These are phyloP conservation scores for Ispidina picta DNA, from an alignment of 2,797 vertebrate genomes.

Conservation along the genomic window DNA sequence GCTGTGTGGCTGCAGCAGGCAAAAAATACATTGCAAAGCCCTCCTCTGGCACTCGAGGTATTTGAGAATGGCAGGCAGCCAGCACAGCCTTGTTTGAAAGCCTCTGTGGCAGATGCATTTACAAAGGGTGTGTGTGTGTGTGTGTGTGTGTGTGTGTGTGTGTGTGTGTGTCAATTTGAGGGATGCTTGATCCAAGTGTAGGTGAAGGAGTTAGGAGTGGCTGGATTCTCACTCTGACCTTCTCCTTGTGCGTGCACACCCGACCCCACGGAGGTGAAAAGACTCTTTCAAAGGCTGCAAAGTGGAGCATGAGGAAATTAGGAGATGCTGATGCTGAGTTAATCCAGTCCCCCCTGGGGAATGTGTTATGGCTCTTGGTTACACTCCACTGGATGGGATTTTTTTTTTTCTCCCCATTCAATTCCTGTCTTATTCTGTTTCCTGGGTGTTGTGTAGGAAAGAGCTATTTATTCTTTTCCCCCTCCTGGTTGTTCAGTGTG, in stretches of 20 bases:
- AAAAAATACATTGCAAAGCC: conserved; percentile 57
- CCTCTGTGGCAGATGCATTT: neutral
- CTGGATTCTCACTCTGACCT: conserved; percentile 3
- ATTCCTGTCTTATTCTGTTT: neutral
- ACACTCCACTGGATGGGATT: accelerated
- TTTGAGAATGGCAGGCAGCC: conserved; percentile 34
- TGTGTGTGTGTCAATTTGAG: neutral
- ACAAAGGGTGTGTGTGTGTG: too few species aligned
- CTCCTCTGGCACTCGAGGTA: neutral
- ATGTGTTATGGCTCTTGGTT: neutral
- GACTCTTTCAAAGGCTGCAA: neutral
- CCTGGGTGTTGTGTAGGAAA: neutral
- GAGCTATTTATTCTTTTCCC: neutral
- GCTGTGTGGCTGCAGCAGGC: neutral
- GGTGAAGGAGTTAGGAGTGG: neutral
- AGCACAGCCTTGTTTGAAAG: conserved; percentile 26
- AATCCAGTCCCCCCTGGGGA: neutral
- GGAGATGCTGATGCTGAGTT: neutral
- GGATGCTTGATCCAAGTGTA: neutral
- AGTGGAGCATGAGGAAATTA: neutral
- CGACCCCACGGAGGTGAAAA: neutral
- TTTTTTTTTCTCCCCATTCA: neutral
- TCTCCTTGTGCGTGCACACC: accelerated
- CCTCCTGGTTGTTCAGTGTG: neutral
- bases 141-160: neutral